Evolutionary conservation across 1,140 invertebrate species (phyloP), one percentile per base, ranked within the genome.

Genomic region (Aporrectodea caliginosa): DNA sequence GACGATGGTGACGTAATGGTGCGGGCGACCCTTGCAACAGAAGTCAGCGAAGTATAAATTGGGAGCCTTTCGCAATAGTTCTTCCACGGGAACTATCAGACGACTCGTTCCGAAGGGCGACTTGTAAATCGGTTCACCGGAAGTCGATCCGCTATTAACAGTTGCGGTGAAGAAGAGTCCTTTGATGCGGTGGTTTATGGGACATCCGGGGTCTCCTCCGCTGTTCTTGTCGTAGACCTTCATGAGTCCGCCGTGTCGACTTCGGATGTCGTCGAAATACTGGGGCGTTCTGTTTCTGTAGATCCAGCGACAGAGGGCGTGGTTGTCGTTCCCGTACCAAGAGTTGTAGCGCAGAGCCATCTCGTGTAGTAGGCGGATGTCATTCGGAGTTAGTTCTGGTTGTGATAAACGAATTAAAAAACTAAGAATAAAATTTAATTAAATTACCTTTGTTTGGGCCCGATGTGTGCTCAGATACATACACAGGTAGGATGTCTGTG

Each of bases 21-120:
- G 78, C 32, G 68, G 70, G 78, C 80, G 73, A 27, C 81, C 80
- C 58, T 32, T 79, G 74, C 82, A 84, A 80, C 82, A 84, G 69
- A 82, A 85, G 77, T 85, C 84, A 14, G 84, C 82, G 78, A 85
- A 85, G 70, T 85, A 85, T 68, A 85, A 32, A 22, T 83, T 82
- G 14, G 58, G 77, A 29, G 74, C 58, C 14, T 29, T 14, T 27
- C 43, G 73, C 12, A 32, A n/a, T 16, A 58, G 22, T 29, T 27
- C 1, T 2, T 75, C 27, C 12, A 30, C 77, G 2, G 71, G n/a
- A 35, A 77, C 75, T 22, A 33, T 22, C 16, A 76, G 58, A 35
- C 68, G 27, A n/a, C 16, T 1, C 27, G 16, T n/a, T 29, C 70
- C 73, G 27, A 73, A 77, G 35, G 74, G 58, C 32, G 73, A 76